Percentiles rank a stretch among this genome's conserved stretches.
phyloP scores from a whole-genome alignment of 2,888 invertebrate genomes.

The Drosophila fungiperda region DNA sequence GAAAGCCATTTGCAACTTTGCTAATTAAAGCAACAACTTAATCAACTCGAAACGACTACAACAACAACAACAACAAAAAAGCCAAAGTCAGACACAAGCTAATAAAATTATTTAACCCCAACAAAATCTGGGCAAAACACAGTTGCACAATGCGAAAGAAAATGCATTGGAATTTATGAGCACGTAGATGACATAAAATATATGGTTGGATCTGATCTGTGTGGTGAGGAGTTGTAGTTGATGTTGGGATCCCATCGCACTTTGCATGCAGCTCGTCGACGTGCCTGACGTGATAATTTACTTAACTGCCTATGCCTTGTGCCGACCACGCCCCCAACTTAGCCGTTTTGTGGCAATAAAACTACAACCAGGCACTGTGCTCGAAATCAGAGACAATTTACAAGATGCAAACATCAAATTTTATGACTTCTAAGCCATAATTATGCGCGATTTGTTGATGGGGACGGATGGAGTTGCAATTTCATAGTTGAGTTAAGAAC shows the following conservation, averaged over 20 bases:
- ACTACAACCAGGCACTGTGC: slow-evolving; percentile 19
- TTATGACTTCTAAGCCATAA: slow-evolving; percentile 72
- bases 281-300: slow-evolving; percentile 67
- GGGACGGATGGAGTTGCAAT: slow-evolving; percentile 5
- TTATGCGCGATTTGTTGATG: slow-evolving; percentile 59
- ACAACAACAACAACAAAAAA: slow-evolving; percentile 10
- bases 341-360: slow-evolving; percentile 3
- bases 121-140: slow-evolving; percentile 25
- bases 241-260: slow-evolving; percentile 5
- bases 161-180: slow-evolving; percentile 68
- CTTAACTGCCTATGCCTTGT: slow-evolving; percentile 37
- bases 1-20: slow-evolving; percentile 60
- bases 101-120: slow-evolving; percentile 56
- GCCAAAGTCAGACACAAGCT: slow-evolving; percentile 34
- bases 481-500: slow-evolving; percentile 26
- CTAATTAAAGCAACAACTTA: slow-evolving; percentile 62
- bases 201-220: neutral
- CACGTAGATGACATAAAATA: slow-evolving; percentile 72
- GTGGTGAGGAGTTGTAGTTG: neutral
- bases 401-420: slow-evolving; percentile 63
- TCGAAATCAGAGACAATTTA: slow-evolving; percentile 61
- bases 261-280: slow-evolving; percentile 52
- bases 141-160: slow-evolving; percentile 29
- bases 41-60: slow-evolving; percentile 47
- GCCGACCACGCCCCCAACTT: slow-evolving; percentile 9